Base-by-base conservation (phyloP, 2,113 vertebrate genomes). In the Oenanthe oenanthe region DNA sequence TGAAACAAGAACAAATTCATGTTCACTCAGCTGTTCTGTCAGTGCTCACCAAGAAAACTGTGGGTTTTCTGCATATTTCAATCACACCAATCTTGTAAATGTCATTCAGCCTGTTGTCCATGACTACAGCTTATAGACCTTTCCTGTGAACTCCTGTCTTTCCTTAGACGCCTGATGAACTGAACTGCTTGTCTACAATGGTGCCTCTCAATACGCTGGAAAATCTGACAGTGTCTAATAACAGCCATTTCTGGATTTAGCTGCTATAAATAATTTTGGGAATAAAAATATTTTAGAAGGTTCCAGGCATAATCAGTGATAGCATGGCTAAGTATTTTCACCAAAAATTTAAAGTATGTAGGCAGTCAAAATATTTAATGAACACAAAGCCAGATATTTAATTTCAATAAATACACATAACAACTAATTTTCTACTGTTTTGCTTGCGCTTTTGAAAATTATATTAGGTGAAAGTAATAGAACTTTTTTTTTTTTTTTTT, bases 1-100 rank as follows among this genome's bases (percentile, higher is more conserved):
- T 66, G 61, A 75, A 80, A 75, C 7, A 62, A 71, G 24, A 48
- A 38, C 0, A 0, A 38, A 15, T 0, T 0, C 17, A 25, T 65
- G 19, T 60, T 83, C 0, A 3, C 17, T 86, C 40, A 25, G 25
- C 14, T 81, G 5, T 78, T 66, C 61, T 34, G 18, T 28, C 42
- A 74, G 25, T 36, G 16, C 7, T 51, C 1, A 1, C 40, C 29
- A 68, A 72, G 40, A 91, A 92, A 83, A 68, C n/a, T 14, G 19
- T 40, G 58, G 38, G 71, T 88, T 92, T 79, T 54, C 43, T 43
- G 14, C 20, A 10, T n/a, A 29, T 48, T 80, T 84, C n/a, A n/a
- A 3, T 70, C 24, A 70, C 31, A 77, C 6, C 9, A n/a, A 9
- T 57, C 38, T 45, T 61, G 25, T 50, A 89, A 73, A 29, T 73